phyloP scores from a whole-genome alignment of 2,797 vertebrate species.

The Clarias pachynema region DNA sequence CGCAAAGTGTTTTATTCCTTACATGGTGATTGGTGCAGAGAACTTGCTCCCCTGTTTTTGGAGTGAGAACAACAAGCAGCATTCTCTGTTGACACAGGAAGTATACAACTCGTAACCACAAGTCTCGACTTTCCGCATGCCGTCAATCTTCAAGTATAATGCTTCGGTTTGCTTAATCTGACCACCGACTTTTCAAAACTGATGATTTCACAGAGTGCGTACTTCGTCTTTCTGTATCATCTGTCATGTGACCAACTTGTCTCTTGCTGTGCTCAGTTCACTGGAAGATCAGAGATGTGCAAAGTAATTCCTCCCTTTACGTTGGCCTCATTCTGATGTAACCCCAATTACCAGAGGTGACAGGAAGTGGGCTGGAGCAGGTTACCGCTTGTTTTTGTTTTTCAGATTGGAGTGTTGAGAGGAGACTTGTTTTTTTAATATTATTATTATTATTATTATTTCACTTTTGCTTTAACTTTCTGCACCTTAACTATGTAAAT shows the following conservation, averaged over 20 bases:
- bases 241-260: not conserved
- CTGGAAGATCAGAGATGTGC: constrained; percentile 34
- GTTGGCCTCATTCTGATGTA: constrained; percentile 65
- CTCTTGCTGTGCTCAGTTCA: constrained; percentile 1
- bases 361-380: constrained; percentile 73
- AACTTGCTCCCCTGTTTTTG: not conserved
- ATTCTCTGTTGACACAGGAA: constrained; percentile 49
- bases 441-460: constrained; percentile 7
- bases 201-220: not conserved
- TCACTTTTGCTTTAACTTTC: constrained; percentile 23
- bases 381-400: constrained; percentile 65
- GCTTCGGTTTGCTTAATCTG: not conserved
- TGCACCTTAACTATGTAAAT: not conserved
- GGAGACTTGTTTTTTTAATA: constrained; percentile 31
- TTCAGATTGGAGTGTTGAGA: constrained; percentile 59
- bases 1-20: not conserved
- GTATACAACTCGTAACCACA: constrained; percentile 53
- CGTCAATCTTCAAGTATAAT: not conserved
- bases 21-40: not conserved
- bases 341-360: constrained; percentile 63
- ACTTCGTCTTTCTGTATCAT: not conserved
- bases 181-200: not conserved
- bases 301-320: constrained; percentile 24
- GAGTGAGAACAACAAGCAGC: constrained; percentile 24
- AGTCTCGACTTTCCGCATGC: constrained; percentile 22